These are phyloP conservation scores for Gorsachius goisagi DNA, from an alignment of 2,113 vertebrate genomes.

Conservation along the genomic window DNA sequence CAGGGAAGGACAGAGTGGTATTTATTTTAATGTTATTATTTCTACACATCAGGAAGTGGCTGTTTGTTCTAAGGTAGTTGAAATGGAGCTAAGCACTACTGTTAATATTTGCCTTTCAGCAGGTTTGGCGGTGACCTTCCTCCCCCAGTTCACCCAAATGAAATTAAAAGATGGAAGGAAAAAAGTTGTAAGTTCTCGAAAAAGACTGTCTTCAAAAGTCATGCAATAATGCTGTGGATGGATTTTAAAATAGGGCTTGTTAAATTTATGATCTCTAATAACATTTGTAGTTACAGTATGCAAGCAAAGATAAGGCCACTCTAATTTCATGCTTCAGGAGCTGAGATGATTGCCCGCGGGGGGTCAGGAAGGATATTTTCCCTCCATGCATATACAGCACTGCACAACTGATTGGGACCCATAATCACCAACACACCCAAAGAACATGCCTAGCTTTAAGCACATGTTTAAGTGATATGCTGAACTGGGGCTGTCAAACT, in stretches of 20 bases:
- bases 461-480: background rate
- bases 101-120: slow-evolving; percentile 52
- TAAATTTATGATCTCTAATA: slow-evolving; percentile 66
- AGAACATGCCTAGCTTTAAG: background rate
- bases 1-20: background rate
- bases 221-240: background rate
- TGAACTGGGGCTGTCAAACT: background rate
- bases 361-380: slow-evolving; percentile 61
- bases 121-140: background rate
- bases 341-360: slow-evolving; percentile 63
- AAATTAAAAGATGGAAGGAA: slow-evolving; percentile 37
- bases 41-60: background rate
- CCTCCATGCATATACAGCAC: background rate
- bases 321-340: slow-evolving; percentile 70
- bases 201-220: slow-evolving; percentile 16
- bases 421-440: background rate
- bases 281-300: slow-evolving; percentile 67
- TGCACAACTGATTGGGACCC: background rate
- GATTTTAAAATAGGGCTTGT: slow-evolving; percentile 49
- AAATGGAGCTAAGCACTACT: slow-evolving; percentile 1
- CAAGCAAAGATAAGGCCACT: slow-evolving; percentile 66
- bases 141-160: background rate
- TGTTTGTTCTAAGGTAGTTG: slow-evolving; percentile 44
- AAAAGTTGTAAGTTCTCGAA: background rate
- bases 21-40: slow-evolving; percentile 41